A percentile compares a stretch with the other conserved stretches of the same genome.
phyloP scores from a whole-genome alignment of 1,140 invertebrate genomes.

The Helicoverpa zea region DNA sequence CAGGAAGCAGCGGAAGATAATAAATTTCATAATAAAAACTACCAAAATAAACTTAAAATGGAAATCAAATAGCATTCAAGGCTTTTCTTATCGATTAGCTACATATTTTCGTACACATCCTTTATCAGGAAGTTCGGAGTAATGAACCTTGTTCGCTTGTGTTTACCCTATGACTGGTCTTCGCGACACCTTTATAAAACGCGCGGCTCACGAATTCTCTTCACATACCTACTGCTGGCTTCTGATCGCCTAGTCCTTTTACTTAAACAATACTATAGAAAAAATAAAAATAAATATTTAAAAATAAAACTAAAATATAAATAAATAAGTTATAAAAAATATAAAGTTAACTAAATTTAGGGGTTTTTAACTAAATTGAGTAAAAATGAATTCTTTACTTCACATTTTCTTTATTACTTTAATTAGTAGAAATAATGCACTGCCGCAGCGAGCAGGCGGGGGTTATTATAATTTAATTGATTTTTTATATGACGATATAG shows the following conservation, averaged over 20 bases:
- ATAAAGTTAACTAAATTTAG: neutral
- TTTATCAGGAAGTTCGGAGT: slow-evolving; percentile 75
- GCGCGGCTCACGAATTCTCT: slow-evolving; percentile 49
- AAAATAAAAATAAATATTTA: neutral
- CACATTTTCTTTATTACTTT: neutral
- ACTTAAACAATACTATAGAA: slow-evolving; percentile 9
- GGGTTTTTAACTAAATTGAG: neutral
- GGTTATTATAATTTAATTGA: slow-evolving; percentile 43
- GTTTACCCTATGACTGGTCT: slow-evolving; percentile 71
- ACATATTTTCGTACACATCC: slow-evolving; percentile 66
- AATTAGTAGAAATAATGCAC: slow-evolving; percentile 45
- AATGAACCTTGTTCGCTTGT: slow-evolving; percentile 67
- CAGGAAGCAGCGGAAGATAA: slow-evolving; percentile 10
- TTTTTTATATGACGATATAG: slow-evolving; percentile 53
- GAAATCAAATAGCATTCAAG: slow-evolving; percentile 54
- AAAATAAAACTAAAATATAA: neutral
- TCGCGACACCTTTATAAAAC: slow-evolving; percentile 66
- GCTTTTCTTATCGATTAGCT: slow-evolving; percentile 69
- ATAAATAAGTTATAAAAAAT: neutral
- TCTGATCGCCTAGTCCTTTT: slow-evolving; percentile 67
- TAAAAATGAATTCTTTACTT: slow-evolving; percentile 13
- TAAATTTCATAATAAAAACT: slow-evolving; percentile 48
- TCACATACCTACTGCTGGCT: slow-evolving; percentile 60
- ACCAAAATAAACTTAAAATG: slow-evolving; percentile 54
- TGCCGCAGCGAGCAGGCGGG: slow-evolving; percentile 55